Conservation (phyloP, 1,140 invertebrate species). For the Proctacanthus coquilletti region DNA sequence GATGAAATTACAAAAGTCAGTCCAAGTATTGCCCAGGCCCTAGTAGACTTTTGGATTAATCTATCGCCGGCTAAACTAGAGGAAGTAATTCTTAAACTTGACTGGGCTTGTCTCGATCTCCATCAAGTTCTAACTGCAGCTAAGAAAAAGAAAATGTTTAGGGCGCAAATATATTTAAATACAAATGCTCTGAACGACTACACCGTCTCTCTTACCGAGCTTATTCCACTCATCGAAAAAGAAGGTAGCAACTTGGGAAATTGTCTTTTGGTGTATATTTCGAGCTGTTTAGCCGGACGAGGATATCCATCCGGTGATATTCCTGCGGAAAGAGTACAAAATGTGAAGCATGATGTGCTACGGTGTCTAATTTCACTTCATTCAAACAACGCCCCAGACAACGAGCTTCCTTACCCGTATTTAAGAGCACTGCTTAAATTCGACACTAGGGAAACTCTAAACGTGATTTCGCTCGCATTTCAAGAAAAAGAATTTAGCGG, state of each 20-base stretch:
- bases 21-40: conserved; percentile 49
- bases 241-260: conserved; percentile 57
- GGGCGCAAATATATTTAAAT: conserved; percentile 78
- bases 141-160: conserved; percentile 60
- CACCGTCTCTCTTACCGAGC: conserved; percentile 65
- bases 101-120: conserved; percentile 73
- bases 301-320: conserved; percentile 80
- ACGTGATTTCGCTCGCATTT: conserved; percentile 77
- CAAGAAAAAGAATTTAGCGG: conserved; percentile 65
- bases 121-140: conserved; percentile 75
- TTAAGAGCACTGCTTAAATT: conserved; percentile 66
- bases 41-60: conserved; percentile 43
- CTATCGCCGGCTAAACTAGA: conserved; percentile 47
- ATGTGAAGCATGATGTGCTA: conserved; percentile 61
- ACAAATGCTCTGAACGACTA: conserved; percentile 75
- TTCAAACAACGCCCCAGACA: conserved; percentile 44
- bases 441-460: conserved; percentile 78
- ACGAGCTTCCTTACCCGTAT: conserved; percentile 63
- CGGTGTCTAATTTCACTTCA: conserved; percentile 47
- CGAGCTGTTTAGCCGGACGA: conserved; percentile 83
- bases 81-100: conserved; percentile 62
- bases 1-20: conserved; percentile 33
- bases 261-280: conserved; percentile 81
- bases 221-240: conserved; percentile 37
- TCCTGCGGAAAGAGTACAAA: conserved; percentile 47